Base-by-base conservation (phyloP, 1,140 invertebrate genomes). In the Charaxes varanes region DNA sequence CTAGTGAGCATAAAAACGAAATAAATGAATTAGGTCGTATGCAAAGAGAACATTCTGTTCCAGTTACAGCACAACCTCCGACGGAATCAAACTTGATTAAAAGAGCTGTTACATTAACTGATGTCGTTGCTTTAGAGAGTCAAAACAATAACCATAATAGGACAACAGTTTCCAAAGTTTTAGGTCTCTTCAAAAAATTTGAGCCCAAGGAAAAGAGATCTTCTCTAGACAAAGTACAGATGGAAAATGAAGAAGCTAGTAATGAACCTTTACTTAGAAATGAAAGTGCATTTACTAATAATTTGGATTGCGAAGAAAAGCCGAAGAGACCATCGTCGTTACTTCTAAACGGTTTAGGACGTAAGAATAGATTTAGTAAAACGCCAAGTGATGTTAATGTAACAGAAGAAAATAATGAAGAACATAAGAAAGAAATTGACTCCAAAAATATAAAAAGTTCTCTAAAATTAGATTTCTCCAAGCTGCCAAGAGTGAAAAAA, bases 101-200 rank as follows among this genome's bases (percentile, higher is more conserved):
- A 61, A 68, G 89, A 40, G 89, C 91, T 1, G 87, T 88, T 1
- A 92, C 91, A 10, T 85, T 89, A 2, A 90, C 91, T 40, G 87
- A 93, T 56, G 79, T 92, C 10, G 84, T 87, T 2, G 74, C 67
- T 38, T 49, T 85, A 16, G 71, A 83, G 23, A 80, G 49, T 28
- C 76, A 64, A 49, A 60, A 56, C 30, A 59, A 60, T 45, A 54
- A 41, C 13, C 43, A 77, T 68, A 54, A 88, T 85, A 84, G 88
- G 86, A 85, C 87, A 53, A 77, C 89, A 73, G 63, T 91, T n/a
- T 84, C 77, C 60, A 69, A 91, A 76, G 90, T 93, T 35, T 71
- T 93, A 10, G 90, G 91, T 2, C 65, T 93, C 0, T 91, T 94
- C 50, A 90, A 89, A 41, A 92, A 90, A 57, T 87, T 88, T 53